phyloP scores from a whole-genome alignment of 2,888 invertebrate genomes.

The Lasioglossum vierecki region DNA sequence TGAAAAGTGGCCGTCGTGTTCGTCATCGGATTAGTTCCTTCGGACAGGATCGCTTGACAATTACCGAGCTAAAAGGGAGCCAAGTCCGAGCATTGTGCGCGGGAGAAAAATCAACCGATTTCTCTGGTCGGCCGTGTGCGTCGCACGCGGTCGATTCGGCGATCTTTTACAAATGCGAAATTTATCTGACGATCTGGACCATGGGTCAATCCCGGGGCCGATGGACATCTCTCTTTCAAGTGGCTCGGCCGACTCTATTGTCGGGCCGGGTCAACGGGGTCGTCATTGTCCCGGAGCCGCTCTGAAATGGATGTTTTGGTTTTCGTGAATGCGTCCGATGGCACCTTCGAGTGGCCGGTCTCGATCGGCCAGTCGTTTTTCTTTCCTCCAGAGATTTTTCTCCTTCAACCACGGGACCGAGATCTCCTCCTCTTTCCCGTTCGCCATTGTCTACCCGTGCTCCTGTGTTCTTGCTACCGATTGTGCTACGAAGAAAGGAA shows the following conservation, averaged over 20 bases:
- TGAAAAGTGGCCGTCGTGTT: conserved; percentile 8
- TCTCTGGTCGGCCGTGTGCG: conserved; percentile 25
- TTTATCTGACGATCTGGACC: conserved; percentile 78
- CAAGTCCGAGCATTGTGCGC: conserved; percentile 62
- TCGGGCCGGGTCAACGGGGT: conserved; percentile 65
- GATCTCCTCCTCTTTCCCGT: conserved; percentile 30
- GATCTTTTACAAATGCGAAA: conserved; percentile 75
- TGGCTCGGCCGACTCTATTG: conserved; percentile 68
- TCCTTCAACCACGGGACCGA: not conserved
- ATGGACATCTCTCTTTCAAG: conserved; percentile 49
- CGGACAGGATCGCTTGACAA: conserved; percentile 66
- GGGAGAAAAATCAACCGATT: conserved; percentile 52
- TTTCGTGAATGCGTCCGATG: conserved; percentile 73
- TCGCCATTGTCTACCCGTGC: conserved; percentile 29
- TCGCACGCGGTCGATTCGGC: conserved; percentile 55
- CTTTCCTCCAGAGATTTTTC: conserved; percentile 27
- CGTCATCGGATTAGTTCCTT: not conserved
- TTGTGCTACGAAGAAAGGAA: conserved; percentile 38
- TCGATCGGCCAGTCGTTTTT: conserved; percentile 40
- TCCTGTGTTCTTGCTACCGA: conserved; percentile 35
- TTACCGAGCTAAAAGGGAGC: conserved; percentile 67
- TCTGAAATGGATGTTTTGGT: conserved; percentile 77
- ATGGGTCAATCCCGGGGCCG: conserved; percentile 43
- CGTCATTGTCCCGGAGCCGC: conserved; percentile 64
- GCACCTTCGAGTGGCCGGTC: conserved; percentile 66